Conservation (phyloP, 2,888 invertebrate species). For the Lepidochitona cinerea region DNA sequence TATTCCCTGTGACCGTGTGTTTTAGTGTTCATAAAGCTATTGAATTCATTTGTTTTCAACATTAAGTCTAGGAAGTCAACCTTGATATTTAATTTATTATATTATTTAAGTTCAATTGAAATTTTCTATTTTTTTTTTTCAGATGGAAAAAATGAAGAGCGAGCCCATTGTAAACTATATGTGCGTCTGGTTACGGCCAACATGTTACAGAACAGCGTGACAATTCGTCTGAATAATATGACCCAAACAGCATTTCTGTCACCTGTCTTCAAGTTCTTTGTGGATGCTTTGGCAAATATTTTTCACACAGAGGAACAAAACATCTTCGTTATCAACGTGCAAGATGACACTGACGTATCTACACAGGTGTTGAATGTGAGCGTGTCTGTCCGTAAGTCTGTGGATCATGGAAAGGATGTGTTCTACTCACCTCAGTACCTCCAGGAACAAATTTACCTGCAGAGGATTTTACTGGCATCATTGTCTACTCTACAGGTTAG, state of each 20-base stretch:
- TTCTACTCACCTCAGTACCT: conserved; percentile 91
- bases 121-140: conserved; percentile 30
- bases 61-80: too few relatives aligned
- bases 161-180: conserved; percentile 91
- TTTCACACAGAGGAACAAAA: conserved; percentile 93
- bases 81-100: too few relatives aligned
- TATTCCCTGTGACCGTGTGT: too few relatives aligned
- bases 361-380: conserved; percentile 90
- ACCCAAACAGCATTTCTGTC: conserved; percentile 93
- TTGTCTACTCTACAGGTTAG: conserved; percentile 89
- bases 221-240: conserved; percentile 93
- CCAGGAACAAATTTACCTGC: conserved; percentile 93
- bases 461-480: conserved; percentile 87
- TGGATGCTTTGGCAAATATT: conserved; percentile 91
- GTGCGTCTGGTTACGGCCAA: conserved; percentile 93
- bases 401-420: conserved; percentile 72
- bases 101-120: neutral
- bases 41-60: too few relatives aligned
- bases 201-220: conserved; percentile 95
- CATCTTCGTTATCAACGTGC: conserved; percentile 92
- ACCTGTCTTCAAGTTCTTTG: conserved; percentile 86
- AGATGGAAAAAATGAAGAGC: conserved; percentile 95
- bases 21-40: too few relatives aligned
- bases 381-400: conserved; percentile 81
- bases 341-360: conserved; percentile 90